Evolutionary conservation across 2,797 vertebrate genomes (phyloP).

Genomic region (Semaprochilodus insignis): DNA sequence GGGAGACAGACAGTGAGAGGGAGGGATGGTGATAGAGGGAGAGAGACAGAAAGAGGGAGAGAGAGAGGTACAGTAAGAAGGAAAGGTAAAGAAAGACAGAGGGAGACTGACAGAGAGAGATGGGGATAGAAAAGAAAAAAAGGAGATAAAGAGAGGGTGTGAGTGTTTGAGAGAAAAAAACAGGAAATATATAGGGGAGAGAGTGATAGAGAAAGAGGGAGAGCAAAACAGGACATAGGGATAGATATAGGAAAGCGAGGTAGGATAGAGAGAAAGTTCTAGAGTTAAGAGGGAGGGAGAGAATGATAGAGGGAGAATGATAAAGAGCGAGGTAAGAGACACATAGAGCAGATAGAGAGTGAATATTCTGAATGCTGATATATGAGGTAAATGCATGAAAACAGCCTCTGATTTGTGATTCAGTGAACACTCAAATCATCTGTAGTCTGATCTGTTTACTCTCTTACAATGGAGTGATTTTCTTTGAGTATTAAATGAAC

Average conservation of each 20-base stretch:
- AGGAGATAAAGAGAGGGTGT: not conserved
- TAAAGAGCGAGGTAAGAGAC: not conserved
- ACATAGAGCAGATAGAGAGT: not conserved
- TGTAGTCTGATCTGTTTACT: no score
- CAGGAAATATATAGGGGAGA: not conserved
- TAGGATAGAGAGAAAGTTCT: not conserved
- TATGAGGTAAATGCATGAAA: conserved; percentile 19
- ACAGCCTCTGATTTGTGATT: conserved; percentile 14
- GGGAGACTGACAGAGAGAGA: not conserved
- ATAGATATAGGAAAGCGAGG: not conserved
- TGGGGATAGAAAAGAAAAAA: not conserved
- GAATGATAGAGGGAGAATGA: not conserved
- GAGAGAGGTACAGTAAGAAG: not conserved
- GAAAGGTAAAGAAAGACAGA: not conserved
- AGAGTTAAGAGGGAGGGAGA: not conserved
- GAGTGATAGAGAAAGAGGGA: not conserved
- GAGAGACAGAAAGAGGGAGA: not conserved
- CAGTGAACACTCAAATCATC: not conserved
- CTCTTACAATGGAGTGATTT: not conserved
- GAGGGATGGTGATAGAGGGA: not conserved
- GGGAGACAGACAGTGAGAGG: not conserved
- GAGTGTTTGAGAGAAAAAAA: no score
- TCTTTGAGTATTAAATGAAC: no score
- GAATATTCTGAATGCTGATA: not conserved
- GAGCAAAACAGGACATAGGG: no score